phyloP scores from a whole-genome alignment of 2,888 invertebrate genomes.

The Drosophila multiciliata region DNA sequence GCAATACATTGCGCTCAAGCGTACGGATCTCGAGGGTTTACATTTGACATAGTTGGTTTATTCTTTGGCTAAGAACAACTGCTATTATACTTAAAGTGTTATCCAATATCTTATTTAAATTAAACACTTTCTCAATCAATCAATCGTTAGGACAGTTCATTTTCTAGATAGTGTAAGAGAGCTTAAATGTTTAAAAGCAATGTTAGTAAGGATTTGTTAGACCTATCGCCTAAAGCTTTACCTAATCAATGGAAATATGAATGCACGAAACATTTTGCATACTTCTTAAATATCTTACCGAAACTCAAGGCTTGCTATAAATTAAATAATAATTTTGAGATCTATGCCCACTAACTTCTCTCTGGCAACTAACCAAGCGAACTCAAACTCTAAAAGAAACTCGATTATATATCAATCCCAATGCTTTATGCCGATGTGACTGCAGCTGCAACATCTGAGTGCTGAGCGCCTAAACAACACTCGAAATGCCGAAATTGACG shows the following conservation, averaged over 20 bases:
- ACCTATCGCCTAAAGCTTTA: not conserved
- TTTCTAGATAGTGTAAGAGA: not conserved
- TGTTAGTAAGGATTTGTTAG: not conserved
- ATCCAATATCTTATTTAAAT: not conserved
- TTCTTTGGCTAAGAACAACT: not conserved
- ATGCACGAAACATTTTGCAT: constrained; percentile 1
- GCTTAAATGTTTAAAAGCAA: not conserved
- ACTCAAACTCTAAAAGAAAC: constrained; percentile 1
- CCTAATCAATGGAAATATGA: not conserved
- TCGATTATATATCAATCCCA: not conserved
- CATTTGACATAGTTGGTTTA: not conserved
- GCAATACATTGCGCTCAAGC: constrained; percentile 86
- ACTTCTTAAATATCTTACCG: not conserved
- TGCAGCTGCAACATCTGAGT: constrained; percentile 63
- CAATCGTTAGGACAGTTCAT: not conserved
- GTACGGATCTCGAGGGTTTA: constrained; percentile 39
- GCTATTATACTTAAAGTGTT: not conserved
- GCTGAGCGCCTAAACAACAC: constrained; percentile 89
- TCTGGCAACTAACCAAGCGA: constrained; percentile 22
- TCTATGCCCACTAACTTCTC: constrained; percentile 11
- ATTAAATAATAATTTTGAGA: not conserved
- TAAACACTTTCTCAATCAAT: too few relatives aligned
- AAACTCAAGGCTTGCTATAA: not conserved
- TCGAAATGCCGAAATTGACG: constrained; percentile 89
- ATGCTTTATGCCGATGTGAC: constrained; percentile 1